Evolutionary conservation across 2,113 vertebrate genomes (phyloP), one percentile per base, ranked within the genome.

Genomic region (Larimichthys crocea): DNA sequence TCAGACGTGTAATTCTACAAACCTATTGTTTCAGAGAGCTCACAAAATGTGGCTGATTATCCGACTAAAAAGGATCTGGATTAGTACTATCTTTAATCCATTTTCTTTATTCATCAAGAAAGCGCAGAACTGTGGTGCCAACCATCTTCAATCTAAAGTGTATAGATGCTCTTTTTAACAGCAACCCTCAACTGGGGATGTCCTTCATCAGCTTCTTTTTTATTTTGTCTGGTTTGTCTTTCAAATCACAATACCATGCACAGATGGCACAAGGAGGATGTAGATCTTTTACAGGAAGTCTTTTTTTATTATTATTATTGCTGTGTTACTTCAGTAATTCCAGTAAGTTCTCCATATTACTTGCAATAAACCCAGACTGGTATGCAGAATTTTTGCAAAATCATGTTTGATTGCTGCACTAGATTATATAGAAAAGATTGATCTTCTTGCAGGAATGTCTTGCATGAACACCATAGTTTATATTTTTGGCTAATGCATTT

Each of bases 121-220:
- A 11, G 6, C 15, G 11, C 19, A 65, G 19, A 66, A 76, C 4
- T 12, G 24, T 24, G 19, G 20, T 60, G 26, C 44, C 24, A 66
- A 1, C 26, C 19, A 11, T 46, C 40, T 69, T 50, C 7, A 24
- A 10, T 52, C 5, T 53, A 7, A 79, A 73, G 24, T 26, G 52
- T 31, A 3, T 19, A 2, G 11, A 42, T 44, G 11, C 20, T 53
- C 16, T 61, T 29, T 49, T 48, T 35, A 50, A 44, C 6, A 50
- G 48, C n/a, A 57, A 5, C 76, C n/a, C 17, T 71, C 29, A 68
- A 62, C 66, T 10, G 16, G 52, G 8, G 22, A n/a, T 50, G 69
- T 59, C 79, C 74, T 74, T 74, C 26, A 60, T 26, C 17, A 40
- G 8, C 29, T 79, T 19, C 24, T 64, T 9, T 40, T 46, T 61